Conservation (phyloP, 2,888 invertebrate genomes). For the Polymixis flavicincta region DNA sequence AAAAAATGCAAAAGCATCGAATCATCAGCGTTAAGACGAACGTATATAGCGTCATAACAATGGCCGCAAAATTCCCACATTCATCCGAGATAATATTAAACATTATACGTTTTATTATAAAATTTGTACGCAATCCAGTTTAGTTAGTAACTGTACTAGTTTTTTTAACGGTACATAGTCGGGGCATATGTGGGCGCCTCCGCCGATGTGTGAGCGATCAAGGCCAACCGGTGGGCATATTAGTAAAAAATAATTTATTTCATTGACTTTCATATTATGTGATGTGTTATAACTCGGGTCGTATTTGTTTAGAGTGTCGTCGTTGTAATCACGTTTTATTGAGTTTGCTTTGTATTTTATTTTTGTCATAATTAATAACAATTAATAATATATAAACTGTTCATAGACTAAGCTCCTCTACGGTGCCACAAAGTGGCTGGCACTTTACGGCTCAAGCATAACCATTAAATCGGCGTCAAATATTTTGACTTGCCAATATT, state of each 20-base stretch:
- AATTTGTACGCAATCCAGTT: conserved; percentile 74
- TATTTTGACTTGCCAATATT: conserved; percentile 8
- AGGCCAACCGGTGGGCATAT: conserved; percentile 58
- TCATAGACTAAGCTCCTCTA: neutral
- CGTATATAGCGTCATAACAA: conserved; percentile 47
- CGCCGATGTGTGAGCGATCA: conserved; percentile 56
- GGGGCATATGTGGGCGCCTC: conserved; percentile 60
- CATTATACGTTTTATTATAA: conserved; percentile 77
- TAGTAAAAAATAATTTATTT: conserved; percentile 61
- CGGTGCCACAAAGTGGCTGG: neutral
- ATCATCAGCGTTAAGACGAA: conserved; percentile 36
- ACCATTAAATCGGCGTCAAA: neutral
- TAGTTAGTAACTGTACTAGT: conserved; percentile 69
- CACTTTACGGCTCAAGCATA: conserved; percentile 1
- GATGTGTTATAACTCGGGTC: conserved; percentile 33
- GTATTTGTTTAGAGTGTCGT: conserved; percentile 26
- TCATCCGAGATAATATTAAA: conserved; percentile 72
- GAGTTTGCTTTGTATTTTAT: neutral
- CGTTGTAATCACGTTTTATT: neutral
- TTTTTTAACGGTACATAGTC: conserved; percentile 66
- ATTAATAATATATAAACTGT: neutral
- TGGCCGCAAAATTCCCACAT: conserved; percentile 73
- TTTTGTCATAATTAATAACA: neutral
- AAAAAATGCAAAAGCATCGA: conserved; percentile 16
- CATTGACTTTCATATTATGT: conserved; percentile 59